phyloP scores from a whole-genome alignment of 2,797 vertebrate genomes.

The Cynodonichthys magdalenae region DNA sequence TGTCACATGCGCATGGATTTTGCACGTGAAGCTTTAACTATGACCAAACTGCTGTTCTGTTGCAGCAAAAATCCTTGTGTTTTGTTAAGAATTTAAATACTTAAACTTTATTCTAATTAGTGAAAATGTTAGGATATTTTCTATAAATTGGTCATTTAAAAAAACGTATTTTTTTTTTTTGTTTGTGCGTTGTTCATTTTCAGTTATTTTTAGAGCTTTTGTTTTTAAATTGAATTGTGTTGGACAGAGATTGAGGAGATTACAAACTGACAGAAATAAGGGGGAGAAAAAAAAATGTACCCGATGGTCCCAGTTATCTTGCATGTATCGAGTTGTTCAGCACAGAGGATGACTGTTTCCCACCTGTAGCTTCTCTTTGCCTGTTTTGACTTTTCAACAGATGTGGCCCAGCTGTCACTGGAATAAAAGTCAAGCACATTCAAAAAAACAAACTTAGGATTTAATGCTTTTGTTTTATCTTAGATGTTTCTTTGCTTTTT shows the following conservation, averaged over 20 bases:
- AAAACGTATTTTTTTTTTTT: too few relatives aligned
- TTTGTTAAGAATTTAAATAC: slow-evolving; percentile 12
- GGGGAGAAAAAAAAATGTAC: slow-evolving; percentile 6
- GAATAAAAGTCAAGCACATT: slow-evolving; percentile 35
- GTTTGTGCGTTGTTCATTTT: slow-evolving; percentile 23
- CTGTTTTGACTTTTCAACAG: slow-evolving; percentile 37
- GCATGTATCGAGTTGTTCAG: slow-evolving; percentile 25
- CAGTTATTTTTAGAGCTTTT: slow-evolving; percentile 27
- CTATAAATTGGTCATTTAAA: too few relatives aligned
- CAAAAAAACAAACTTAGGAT: slow-evolving; percentile 7
- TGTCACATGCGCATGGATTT: neutral
- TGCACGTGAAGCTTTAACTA: slow-evolving; percentile 2
- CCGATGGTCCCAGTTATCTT: slow-evolving; percentile 73
- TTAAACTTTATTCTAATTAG: neutral
- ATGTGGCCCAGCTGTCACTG: slow-evolving; percentile 43
- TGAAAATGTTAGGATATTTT: neutral
- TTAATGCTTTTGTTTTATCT: slow-evolving; percentile 10
- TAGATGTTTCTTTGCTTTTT: slow-evolving; percentile 10
- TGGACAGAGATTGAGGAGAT: slow-evolving; percentile 45
- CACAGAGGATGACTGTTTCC: slow-evolving; percentile 66
- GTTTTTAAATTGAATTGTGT: slow-evolving; percentile 46
- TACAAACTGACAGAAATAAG: slow-evolving; percentile 36
- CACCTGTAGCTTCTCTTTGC: slow-evolving; percentile 73
- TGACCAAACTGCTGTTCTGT: neutral
- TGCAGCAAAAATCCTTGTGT: neutral